Conservation (phyloP, 2,888 invertebrate species). For the Volucella bombylans region DNA sequence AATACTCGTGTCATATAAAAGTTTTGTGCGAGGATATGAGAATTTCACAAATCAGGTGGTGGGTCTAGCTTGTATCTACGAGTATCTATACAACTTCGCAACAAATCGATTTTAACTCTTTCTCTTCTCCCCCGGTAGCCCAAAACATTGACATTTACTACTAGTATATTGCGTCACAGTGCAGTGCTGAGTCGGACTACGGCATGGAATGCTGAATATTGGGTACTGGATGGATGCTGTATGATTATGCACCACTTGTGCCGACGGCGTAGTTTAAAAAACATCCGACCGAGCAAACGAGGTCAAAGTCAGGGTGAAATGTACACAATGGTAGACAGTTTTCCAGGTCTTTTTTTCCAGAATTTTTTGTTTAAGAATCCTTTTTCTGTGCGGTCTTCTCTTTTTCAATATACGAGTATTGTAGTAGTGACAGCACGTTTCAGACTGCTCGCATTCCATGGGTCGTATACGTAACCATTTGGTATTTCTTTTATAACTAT, state of each 20-base stretch:
- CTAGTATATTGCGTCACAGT: slow-evolving; percentile 60
- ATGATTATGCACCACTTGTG: slow-evolving; percentile 66
- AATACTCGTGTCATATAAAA: not conserved
- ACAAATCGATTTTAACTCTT: slow-evolving; percentile 52
- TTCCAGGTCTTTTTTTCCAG: slow-evolving; percentile 38
- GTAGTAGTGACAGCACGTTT: slow-evolving; percentile 31
- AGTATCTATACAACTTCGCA: not conserved
- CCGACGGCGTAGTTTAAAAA: slow-evolving; percentile 39
- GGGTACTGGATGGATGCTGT: slow-evolving; percentile 49
- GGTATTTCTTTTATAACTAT: slow-evolving; percentile 6
- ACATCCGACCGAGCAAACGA: slow-evolving; percentile 62
- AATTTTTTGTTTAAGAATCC: slow-evolving; percentile 6
- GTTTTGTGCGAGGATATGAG: not conserved
- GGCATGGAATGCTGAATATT: not conserved
- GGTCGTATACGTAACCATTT: slow-evolving; percentile 62
- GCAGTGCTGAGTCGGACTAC: slow-evolving; percentile 53
- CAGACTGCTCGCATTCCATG: slow-evolving; percentile 44
- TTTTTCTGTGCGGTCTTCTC: not conserved
- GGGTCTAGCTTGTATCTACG: not conserved
- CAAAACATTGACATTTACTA: slow-evolving; percentile 37
- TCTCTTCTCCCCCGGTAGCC: not conserved
- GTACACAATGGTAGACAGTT: slow-evolving; percentile 57
- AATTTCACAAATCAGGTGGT: not conserved
- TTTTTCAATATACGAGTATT: slow-evolving; percentile 26
- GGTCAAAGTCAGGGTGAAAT: slow-evolving; percentile 72